These are phyloP conservation scores for Atrina japonica DNA, from an alignment of 2,888 invertebrate species.

Conservation along the genomic window DNA sequence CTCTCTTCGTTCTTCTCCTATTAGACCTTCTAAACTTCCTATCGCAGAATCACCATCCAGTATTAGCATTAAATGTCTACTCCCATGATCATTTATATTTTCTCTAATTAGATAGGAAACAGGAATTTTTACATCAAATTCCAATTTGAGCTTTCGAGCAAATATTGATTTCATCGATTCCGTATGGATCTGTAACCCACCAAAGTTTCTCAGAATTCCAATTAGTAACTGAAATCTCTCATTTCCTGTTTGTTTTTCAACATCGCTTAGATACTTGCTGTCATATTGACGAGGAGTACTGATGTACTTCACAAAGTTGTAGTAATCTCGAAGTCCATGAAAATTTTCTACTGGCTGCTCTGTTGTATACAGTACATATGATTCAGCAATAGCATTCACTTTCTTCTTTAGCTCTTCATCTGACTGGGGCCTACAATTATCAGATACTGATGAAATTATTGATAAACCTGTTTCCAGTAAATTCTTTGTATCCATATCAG, in stretches of 20 bases:
- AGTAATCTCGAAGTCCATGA: slow-evolving; percentile 60
- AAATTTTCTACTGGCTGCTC: slow-evolving; percentile 52
- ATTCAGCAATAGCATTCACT: slow-evolving; percentile 37
- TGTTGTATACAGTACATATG: slow-evolving; percentile 35
- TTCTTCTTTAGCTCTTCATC: not conserved
- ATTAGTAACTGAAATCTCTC: slow-evolving; percentile 32
- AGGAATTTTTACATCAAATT: slow-evolving; percentile 4
- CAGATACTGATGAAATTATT: slow-evolving; percentile 6
- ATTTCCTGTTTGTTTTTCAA: too few relatives aligned
- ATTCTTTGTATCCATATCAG: slow-evolving; percentile 63
- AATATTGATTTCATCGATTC: slow-evolving; percentile 18
- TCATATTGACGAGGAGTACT: slow-evolving; percentile 18
- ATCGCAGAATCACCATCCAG: slow-evolving; percentile 59
- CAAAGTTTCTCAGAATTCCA: slow-evolving; percentile 64
- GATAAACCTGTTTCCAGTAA: slow-evolving; percentile 59
- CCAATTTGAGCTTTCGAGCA: not conserved
- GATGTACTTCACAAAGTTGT: slow-evolving; percentile 43
- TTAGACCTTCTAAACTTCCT: slow-evolving; percentile 50
- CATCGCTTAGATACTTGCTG: too few relatives aligned
- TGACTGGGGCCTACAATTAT: not conserved
- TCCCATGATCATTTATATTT: slow-evolving; percentile 52
- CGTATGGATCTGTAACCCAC: slow-evolving; percentile 51
- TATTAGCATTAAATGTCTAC: slow-evolving; percentile 61
- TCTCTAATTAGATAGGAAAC: slow-evolving; percentile 52
- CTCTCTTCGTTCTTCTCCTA: slow-evolving; percentile 44